These are phyloP conservation scores for Phalacrocorax brasilianus DNA, from an alignment of 2,113 vertebrate genomes.

Conservation along the genomic window DNA sequence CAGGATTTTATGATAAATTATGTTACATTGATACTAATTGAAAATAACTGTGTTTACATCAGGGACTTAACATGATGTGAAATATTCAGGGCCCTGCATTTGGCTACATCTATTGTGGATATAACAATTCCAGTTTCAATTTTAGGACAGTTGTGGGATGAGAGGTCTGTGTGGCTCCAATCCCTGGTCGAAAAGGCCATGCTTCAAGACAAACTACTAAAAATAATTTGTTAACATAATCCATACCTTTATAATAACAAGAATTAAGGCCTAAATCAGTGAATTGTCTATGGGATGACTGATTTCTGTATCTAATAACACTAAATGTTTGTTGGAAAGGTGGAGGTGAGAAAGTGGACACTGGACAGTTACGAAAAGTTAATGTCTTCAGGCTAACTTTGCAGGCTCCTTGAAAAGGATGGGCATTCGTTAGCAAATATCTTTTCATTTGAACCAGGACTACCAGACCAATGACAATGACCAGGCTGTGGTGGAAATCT, in stretches of 20 bases:
- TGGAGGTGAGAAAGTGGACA: rapidly evolving
- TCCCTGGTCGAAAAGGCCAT: not conserved
- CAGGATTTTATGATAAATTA: not conserved
- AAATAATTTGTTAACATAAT: not conserved
- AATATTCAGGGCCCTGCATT: not conserved
- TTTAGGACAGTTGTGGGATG: not conserved
- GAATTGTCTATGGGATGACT: not conserved
- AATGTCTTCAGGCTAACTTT: not conserved
- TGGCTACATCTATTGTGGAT: not conserved
- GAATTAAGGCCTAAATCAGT: not conserved
- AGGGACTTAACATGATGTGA: not conserved
- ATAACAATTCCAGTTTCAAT: not conserved
- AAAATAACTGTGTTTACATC: not conserved
- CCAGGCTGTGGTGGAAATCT: constrained; percentile 97
- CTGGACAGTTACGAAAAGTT: rapidly evolving
- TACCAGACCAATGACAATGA: constrained; percentile 94
- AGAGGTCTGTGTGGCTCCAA: not conserved
- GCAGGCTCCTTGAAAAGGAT: not conserved
- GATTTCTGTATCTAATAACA: rapidly evolving
- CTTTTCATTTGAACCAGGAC: constrained; percentile 76
- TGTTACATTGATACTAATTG: not conserved
- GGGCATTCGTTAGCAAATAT: rapidly evolving
- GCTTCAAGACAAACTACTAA: not conserved
- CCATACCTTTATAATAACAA: not conserved
- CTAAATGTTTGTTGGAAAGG: rapidly evolving